Percentiles rank a stretch among this genome's conserved stretches.
Conservation (phyloP, 2,888 invertebrate genomes). For the Omphaloscelis lunosa region DNA sequence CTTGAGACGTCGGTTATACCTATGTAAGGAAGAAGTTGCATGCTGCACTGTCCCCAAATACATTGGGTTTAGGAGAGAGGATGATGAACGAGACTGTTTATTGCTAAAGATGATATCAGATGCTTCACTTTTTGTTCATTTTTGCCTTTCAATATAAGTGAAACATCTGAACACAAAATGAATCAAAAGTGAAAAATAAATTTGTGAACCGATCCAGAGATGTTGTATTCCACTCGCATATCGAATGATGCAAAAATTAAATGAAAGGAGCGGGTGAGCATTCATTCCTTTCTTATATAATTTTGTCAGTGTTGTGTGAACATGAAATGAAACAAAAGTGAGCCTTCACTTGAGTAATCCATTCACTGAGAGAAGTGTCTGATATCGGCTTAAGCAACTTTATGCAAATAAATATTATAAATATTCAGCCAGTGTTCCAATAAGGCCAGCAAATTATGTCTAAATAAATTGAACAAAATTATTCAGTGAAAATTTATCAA, state of each 20-base stretch:
- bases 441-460: not conserved
- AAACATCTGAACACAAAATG: not conserved
- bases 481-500: not conserved
- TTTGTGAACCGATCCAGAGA: not conserved
- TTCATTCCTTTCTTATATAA: not conserved
- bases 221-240: not conserved
- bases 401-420: not conserved
- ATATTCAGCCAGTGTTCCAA: not conserved
- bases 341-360: not conserved
- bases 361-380: not conserved
- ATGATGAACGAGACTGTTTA: not conserved
- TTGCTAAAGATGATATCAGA: not conserved
- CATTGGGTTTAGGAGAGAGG: too few relatives aligned
- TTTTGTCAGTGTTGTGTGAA: not conserved
- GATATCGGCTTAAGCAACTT: not conserved
- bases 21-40: not conserved
- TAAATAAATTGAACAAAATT: not conserved
- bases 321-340: not conserved
- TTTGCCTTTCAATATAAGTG: not conserved
- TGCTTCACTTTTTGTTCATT: not conserved
- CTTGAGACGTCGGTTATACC: too few relatives aligned
- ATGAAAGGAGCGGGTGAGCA: not conserved
- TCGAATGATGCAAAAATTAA: not conserved
- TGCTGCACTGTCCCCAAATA: not conserved
- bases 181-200: too few relatives aligned